phyloP scores from a whole-genome alignment of 1,140 invertebrate genomes.

The Hermetia illucens region DNA sequence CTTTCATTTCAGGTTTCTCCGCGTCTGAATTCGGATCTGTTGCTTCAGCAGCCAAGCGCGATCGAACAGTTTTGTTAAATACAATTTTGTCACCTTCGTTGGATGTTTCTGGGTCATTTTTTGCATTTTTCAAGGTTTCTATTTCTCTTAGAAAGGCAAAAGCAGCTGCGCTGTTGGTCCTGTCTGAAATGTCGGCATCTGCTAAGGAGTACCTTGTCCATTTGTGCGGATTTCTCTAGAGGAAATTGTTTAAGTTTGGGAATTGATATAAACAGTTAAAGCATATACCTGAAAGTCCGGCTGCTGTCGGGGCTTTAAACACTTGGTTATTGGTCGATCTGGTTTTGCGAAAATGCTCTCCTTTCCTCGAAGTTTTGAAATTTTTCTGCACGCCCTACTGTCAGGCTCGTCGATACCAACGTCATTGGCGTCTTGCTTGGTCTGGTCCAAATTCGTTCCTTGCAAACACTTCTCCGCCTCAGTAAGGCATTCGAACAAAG shows the following conservation, averaged over 20 bases:
- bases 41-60: conserved; percentile 23
- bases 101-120: conserved; percentile 11
- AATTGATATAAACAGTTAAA: neutral
- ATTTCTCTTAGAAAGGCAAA: conserved; percentile 52
- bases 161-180: conserved; percentile 53
- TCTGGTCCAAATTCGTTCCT: conserved; percentile 33
- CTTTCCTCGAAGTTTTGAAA: conserved; percentile 46
- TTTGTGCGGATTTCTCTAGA: conserved; percentile 51
- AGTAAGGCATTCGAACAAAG: conserved; percentile 36
- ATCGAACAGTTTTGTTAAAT: conserved; percentile 31
- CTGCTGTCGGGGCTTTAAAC: conserved; percentile 34
- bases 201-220: conserved; percentile 60
- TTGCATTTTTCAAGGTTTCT: conserved; percentile 35
- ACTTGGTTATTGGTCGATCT: conserved; percentile 40
- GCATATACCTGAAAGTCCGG: conserved; percentile 43
- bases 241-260: neutral
- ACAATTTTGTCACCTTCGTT: conserved; percentile 29
- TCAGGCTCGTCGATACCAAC: conserved; percentile 10
- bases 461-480: conserved; percentile 35
- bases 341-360: conserved; percentile 65
- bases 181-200: conserved; percentile 63
- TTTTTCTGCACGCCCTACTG: conserved; percentile 14
- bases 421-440: conserved; percentile 16
- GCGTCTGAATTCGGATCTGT: conserved; percentile 21
- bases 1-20: conserved; percentile 40